Conservation (phyloP, 2,888 invertebrate genomes). For the Taenaris catops region DNA sequence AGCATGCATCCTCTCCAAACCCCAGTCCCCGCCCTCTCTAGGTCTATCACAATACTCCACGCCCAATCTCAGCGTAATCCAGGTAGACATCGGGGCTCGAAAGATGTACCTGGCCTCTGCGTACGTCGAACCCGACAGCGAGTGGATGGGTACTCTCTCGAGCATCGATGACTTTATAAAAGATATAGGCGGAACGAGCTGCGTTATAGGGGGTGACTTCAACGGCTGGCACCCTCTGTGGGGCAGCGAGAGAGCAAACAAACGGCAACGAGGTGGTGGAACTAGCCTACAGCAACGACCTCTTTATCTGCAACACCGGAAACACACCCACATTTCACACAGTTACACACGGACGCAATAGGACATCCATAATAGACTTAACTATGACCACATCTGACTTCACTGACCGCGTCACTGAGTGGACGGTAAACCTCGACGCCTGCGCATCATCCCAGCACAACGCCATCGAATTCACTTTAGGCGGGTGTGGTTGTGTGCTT, state of each 20-base stretch:
- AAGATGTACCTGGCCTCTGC: constrained; percentile 13
- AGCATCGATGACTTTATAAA: constrained; percentile 7
- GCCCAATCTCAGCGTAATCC: constrained; percentile 12
- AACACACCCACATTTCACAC: constrained; percentile 23
- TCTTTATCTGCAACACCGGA: constrained; percentile 16
- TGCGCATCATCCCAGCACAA: constrained; percentile 21
- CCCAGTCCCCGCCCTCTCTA: not conserved
- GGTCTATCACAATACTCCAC: constrained; percentile 13
- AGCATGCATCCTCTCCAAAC: constrained; percentile 8
- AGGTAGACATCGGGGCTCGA: not conserved
- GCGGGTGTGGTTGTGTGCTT: too few relatives aligned
- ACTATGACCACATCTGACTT: constrained; percentile 3
- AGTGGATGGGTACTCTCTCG: constrained; percentile 7
- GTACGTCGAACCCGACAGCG: constrained; percentile 16
- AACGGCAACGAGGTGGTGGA: constrained; percentile 8
- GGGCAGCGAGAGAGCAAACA: constrained; percentile 10
- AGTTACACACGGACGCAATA: constrained; percentile 13
- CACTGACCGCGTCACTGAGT: constrained; percentile 1
- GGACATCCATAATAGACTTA: constrained; percentile 17
- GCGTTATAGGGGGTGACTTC: constrained; percentile 18
- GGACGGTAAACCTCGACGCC: constrained; percentile 13
- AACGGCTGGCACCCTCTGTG: constrained; percentile 23
- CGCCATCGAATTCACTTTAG: constrained; percentile 17
- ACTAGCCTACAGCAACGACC: constrained; percentile 1
- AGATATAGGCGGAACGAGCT: not conserved